Evolutionary conservation across 2,888 invertebrate genomes (phyloP), one percentile per base, ranked within the genome.

Genomic region (Sabatieria punctata): DNA sequence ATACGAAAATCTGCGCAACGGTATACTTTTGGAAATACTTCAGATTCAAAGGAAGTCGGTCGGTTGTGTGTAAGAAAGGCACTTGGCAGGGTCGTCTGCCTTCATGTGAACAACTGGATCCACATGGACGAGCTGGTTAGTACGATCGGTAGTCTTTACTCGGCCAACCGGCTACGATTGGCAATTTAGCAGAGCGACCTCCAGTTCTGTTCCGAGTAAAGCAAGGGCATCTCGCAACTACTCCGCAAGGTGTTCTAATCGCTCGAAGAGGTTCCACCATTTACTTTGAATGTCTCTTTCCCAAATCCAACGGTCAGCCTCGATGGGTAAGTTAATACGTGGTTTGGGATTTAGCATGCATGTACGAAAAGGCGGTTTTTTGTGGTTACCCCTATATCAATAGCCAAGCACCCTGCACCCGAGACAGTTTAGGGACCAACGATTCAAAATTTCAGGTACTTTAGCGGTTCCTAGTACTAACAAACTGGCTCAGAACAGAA

Each of bases 261-360:
- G 56, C 61, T 6, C 55, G 57, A 37, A 52, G 57, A 33, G 57
- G 60, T 24, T 51, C 61, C 1, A 61, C 58, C 24, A 49, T 63
- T 11, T 46, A 54, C 22, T 49, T 63, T 43, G 57, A 54, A 41
- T 63, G 63, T 51, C 45, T 63, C 23, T 36, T 45, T 33, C 48
- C 48, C 1, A 45, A 18, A 18, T 2, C 23, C 4, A 38, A 24
- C 4, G 43, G 47, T 6, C 37, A 47, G 25, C 48, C 47, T 4
- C 49, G 45, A 46, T 60, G 60, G 60, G 58, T 58, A 42, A 44
- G 54, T 22, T 24, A 6, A 30, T n/a, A n/a, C n/a, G n/a, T n/a
- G n/a, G n/a, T n/a, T n/a, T n/a, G n/a, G n/a, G n/a, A n/a, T n/a
- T n/a, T n/a, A n/a, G n/a, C n/a, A n/a, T n/a, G n/a, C n/a, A n/a